phyloP scores from a whole-genome alignment of 2,888 invertebrate genomes.

The Drosophila fungiperda region DNA sequence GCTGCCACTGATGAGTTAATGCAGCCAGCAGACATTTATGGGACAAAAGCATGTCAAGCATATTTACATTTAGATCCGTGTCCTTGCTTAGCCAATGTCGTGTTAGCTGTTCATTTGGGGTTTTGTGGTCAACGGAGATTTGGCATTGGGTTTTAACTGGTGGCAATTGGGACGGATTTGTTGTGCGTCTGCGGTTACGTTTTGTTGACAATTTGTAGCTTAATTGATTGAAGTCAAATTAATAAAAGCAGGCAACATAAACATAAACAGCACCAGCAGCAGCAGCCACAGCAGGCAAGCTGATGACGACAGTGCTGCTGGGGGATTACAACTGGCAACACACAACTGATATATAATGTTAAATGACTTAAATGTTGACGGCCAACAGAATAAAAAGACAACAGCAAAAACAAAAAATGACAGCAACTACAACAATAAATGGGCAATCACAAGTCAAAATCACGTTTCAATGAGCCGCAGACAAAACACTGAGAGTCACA shows the following conservation, averaged over 20 bases:
- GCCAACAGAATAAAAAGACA: slow-evolving; percentile 36
- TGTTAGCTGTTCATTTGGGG: slow-evolving; percentile 58
- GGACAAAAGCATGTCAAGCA: slow-evolving; percentile 14
- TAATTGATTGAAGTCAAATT: slow-evolving; percentile 78
- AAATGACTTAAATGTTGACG: slow-evolving; percentile 76
- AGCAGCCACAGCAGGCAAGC: slow-evolving; percentile 10
- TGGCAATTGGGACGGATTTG: slow-evolving; percentile 33
- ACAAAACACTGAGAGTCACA: slow-evolving; percentile 30
- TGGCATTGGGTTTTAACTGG: slow-evolving; percentile 71
- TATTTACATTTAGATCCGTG: slow-evolving; percentile 10
- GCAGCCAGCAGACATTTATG: slow-evolving; percentile 68
- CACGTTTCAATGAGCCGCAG: slow-evolving; percentile 69
- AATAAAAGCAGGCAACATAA: slow-evolving; percentile 60
- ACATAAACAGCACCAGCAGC: not conserved
- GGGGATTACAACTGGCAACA: slow-evolving; percentile 71
- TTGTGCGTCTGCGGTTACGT: slow-evolving; percentile 56
- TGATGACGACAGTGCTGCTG: slow-evolving; percentile 64
- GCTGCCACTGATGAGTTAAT: slow-evolving; percentile 70
- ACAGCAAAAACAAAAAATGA: slow-evolving; percentile 9
- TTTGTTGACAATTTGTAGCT: slow-evolving; percentile 78
- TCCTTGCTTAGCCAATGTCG: slow-evolving; percentile 57
- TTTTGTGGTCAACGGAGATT: slow-evolving; percentile 66
- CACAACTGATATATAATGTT: slow-evolving; percentile 70
- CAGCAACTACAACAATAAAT: slow-evolving; percentile 33
- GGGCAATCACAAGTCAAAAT: slow-evolving; percentile 61